Evolutionary conservation across 2,888 invertebrate species (phyloP), one percentile per base, ranked within the genome.

Genomic region (Xestia rhomboidea): DNA sequence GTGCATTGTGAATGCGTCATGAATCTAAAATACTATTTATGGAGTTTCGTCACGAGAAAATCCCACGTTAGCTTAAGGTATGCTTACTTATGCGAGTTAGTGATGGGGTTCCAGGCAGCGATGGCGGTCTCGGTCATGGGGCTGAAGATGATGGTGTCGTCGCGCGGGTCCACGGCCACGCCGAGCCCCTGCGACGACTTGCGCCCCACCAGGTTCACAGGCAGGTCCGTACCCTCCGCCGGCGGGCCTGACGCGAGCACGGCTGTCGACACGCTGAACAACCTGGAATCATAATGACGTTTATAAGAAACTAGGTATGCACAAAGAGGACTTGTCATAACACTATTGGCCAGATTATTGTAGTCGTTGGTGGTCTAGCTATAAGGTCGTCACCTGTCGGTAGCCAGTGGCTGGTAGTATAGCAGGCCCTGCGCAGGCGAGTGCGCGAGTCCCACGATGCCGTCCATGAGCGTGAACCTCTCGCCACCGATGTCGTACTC

Each of bases 121-220:
- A 98, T 95, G 0, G 98, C 98, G 0, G 98, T 98, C 94, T 99
- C 98, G 0, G 97, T 97, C 68, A 98, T 94, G 0, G 98, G 98
- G 81, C 98, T 97, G 93, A 98, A 98, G 86, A 98, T 96, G 75
- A 99, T 97, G 57, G 98, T 97, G 80, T 98, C 98, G 86, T 98
- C 98, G 0, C 97, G 95, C 0, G 98, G 97, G 84, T 98, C 98
- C 0, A 98, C 97, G 0, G 98, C 97, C 34, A 98, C 90, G 0
- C 98, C 98, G 13, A 98, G 97, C 8, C 98, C 98, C 93, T 98
- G 98, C 0, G 98, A 98, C 0, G 98, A 98, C 93, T 99, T 98
- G 90, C 97, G 98, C 0, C 98, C 98, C 24, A 98, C 98, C 67
- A 98, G 95, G 82, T 97, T 97, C 0, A 98, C 98, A 0, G 98